phyloP scores from a whole-genome alignment of 1,140 invertebrate genomes.

The Saccostrea glomerata region DNA sequence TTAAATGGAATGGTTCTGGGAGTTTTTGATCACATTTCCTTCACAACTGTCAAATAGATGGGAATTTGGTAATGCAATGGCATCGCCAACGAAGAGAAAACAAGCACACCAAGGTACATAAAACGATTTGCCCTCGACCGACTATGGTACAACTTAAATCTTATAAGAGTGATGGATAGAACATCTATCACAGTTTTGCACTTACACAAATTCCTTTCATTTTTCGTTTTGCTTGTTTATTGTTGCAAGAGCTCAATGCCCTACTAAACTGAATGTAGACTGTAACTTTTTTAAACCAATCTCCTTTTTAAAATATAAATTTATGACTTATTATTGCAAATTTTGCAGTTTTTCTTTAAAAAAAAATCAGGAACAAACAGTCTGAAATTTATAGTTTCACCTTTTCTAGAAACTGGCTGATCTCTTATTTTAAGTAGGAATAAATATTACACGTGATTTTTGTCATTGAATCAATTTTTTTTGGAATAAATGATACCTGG shows the following conservation, averaged over 20 bases:
- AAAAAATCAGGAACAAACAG: not conserved
- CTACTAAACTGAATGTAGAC: too few relatives aligned
- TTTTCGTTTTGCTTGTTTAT: slow-evolving; percentile 10
- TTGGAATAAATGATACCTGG: not conserved
- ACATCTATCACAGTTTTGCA: not conserved
- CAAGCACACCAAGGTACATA: slow-evolving; percentile 8
- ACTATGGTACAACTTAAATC: slow-evolving; percentile 21
- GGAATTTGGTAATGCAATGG: slow-evolving; percentile 12
- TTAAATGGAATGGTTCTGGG: slow-evolving; percentile 3
- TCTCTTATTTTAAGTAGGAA: not conserved
- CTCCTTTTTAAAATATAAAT: too few relatives aligned
- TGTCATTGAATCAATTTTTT: not conserved
- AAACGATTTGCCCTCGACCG: slow-evolving; percentile 33
- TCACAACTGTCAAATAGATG: slow-evolving; percentile 33
- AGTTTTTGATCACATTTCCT: slow-evolving; percentile 23
- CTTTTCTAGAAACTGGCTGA: not conserved
- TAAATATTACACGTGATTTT: not conserved
- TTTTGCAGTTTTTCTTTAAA: too few relatives aligned
- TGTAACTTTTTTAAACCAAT: too few relatives aligned
- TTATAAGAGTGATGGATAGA: slow-evolving; percentile 23
- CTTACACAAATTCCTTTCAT: slow-evolving; percentile 7
- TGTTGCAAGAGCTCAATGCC: not conserved
- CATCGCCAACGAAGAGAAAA: not conserved
- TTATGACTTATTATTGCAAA: too few relatives aligned
- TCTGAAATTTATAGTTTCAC: not conserved